Evolutionary conservation across 2,113 vertebrate species (phyloP), one percentile per base, ranked within the genome.

Genomic region (Tragulus kanchil): DNA sequence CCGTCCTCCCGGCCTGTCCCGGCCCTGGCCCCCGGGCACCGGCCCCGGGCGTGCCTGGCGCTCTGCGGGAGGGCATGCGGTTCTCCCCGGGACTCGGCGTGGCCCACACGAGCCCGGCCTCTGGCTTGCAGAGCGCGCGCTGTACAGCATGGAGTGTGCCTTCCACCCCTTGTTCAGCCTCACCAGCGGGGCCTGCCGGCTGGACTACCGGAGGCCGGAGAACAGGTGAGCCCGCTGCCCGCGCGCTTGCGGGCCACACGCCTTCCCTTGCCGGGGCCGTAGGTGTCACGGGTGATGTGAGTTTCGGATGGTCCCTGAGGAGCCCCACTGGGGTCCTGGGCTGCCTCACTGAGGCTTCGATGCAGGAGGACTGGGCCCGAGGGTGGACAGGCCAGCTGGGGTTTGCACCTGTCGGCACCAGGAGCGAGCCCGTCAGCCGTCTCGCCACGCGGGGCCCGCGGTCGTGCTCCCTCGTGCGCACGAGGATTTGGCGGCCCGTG

Each of bases 151-250:
- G 98, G 99, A 99, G 96, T 99, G 99, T n/a, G 98, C 99, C 23
- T 99, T 99, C 98, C 99, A 99, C 86, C 99, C 99, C 0, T 89
- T 99, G 82, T 99, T 99, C 98, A 99, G 99, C 93, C 99, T 99
- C 95, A 99, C 99, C 64, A 99, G 99, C 0, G 99, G 99, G 23
- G 98, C 97, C 85, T 99, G 99, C 98, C 98, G 99, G 93, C 98
- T 99, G 96, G 99, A 99, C 97, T 99, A 99, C 98, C 98, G 99
- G 82, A 99, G 99, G 87, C 98, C 99, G 0, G 99, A 99, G 98
- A 99, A 99, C 99, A 99, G 99, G 99, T 99, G 94, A 69, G 98
- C 83, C 1, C 1, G 36, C 25, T 0, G 2, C 12, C 8, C 0
- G 7, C 14, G 62, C 21, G 3, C 10, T 50, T 50, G 1, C 26